Base-by-base conservation (phyloP, 2,797 vertebrate species). In the Aphelocoma californica region DNA sequence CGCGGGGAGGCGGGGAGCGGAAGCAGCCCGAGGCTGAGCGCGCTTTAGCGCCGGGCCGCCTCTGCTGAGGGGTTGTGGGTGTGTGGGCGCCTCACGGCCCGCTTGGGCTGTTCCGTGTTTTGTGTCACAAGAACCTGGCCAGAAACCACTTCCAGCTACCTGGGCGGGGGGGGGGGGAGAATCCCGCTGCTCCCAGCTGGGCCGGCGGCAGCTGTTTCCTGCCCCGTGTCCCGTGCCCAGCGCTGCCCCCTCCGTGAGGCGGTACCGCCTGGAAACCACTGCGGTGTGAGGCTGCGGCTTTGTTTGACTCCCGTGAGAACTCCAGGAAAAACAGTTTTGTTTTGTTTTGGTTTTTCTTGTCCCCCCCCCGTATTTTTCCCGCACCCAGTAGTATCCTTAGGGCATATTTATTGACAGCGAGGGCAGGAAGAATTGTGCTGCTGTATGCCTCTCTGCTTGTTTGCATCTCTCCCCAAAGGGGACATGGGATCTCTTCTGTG, bases 31-130 rank as follows among this genome's bases (percentile, higher is more conserved):
- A 5, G 61, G 12, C 45, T 2, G 56, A 9, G 58, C 3, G 47
- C 2, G 42, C 48, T 3, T 38, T 5, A 2, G 7, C 10, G 40
- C 14, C 6, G 14, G 7, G 24, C 14, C 9, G 10, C 5, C 5
- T 5, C 1, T 12, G 15, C 1, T 5, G 1, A 0, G 18, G 14
- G 3, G 0, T 15, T 3, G 48, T 2, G 26, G 3, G 7, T 1
- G 1, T 12, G 1, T 3, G 20, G 26, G 26, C 3, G 4, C 10
- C 14, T 50, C 19, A 3, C 7, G 2, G 8, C 10, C 15, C 2
- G 3, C 8, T 0, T 0, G 4, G 7, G 14, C 28, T 58, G 21
- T 5, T 11, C 21, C 19, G 10, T 7, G 5, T 3, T 58, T 36
- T 11, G 12, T 58, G 38, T 18, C 26, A 6, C 51, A 23, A 14